phyloP scores from a whole-genome alignment of 2,797 vertebrate genomes.

The Phoxinus dragarum region DNA sequence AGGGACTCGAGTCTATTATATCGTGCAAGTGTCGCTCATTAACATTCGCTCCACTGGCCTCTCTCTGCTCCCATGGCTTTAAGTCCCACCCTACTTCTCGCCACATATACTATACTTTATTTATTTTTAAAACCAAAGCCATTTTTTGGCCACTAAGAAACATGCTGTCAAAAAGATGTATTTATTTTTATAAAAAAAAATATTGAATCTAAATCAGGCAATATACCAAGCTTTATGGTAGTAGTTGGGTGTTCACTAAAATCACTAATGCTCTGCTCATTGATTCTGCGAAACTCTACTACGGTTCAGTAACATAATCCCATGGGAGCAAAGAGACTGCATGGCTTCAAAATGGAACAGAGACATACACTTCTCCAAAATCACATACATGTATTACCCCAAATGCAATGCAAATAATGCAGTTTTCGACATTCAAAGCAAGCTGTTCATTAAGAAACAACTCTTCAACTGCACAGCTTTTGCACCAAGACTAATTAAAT shows the following conservation, averaged over 20 bases:
- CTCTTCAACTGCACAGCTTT: slow-evolving; percentile 31
- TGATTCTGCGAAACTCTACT: slow-evolving; percentile 1
- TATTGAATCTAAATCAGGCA: not conserved
- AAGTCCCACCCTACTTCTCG: too few species aligned
- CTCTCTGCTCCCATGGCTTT: too few species aligned
- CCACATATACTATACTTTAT: too few species aligned
- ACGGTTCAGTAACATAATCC: slow-evolving; percentile 4
- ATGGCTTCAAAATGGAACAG: not conserved
- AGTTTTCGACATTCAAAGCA: slow-evolving; percentile 5
- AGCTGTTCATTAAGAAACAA: slow-evolving; percentile 19
- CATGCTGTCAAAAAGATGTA: too few species aligned
- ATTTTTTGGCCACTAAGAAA: too few species aligned
- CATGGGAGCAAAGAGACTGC: not conserved
- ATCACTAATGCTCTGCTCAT: not conserved
- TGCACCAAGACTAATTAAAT: slow-evolving; percentile 41
- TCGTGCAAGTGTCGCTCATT: too few species aligned
- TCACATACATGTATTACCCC: not conserved
- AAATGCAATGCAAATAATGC: slow-evolving; percentile 48
- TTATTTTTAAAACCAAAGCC: too few species aligned
- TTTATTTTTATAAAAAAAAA: too few species aligned
- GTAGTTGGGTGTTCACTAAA: not conserved
- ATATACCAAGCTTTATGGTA: not conserved
- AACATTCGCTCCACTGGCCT: too few species aligned
- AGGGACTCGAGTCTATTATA: not conserved
- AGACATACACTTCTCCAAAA: slow-evolving; percentile 3